phyloP scores from a whole-genome alignment of 2,113 vertebrate species.

The Elachura formosa region DNA sequence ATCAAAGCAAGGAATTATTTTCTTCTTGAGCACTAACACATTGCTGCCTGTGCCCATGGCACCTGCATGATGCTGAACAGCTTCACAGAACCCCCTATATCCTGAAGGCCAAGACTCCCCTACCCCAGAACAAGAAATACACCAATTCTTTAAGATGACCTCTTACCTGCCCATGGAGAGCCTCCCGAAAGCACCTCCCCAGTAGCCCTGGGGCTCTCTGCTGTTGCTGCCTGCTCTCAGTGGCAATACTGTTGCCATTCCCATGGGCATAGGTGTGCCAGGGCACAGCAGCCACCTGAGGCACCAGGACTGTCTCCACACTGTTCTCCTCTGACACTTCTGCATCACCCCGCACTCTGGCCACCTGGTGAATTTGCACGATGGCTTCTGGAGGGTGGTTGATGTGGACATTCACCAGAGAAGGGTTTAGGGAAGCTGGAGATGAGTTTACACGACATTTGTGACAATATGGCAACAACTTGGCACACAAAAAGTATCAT shows the following conservation, averaged over 20 bases:
- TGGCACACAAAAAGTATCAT: not conserved
- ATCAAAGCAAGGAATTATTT: not conserved
- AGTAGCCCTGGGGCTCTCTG: constrained; percentile 66
- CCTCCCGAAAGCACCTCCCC: constrained; percentile 87
- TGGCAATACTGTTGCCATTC: constrained; percentile 58
- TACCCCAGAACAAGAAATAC: not conserved
- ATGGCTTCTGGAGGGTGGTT: constrained; percentile 90
- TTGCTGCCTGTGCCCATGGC: not conserved
- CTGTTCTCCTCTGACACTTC: constrained; percentile 68
- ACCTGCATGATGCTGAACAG: not conserved
- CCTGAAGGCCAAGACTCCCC: rapidly evolving
- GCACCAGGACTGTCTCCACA: constrained; percentile 73
- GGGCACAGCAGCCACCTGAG: constrained; percentile 49
- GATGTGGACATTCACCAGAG: constrained; percentile 89
- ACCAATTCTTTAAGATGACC: rapidly evolving
- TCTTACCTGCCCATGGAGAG: constrained; percentile 86
- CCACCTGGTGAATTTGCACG: constrained; percentile 92
- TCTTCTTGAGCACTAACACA: not conserved
- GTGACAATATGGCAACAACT: not conserved
- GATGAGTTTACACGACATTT: not conserved
- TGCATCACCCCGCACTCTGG: constrained; percentile 74
- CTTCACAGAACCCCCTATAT: not conserved
- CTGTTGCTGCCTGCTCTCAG: constrained; percentile 8
- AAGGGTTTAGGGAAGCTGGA: constrained; percentile 74
- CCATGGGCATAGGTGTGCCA: constrained; percentile 31